Base-by-base conservation (phyloP, 2,797 vertebrate genomes). In the Gephyroberyx darwinii region DNA sequence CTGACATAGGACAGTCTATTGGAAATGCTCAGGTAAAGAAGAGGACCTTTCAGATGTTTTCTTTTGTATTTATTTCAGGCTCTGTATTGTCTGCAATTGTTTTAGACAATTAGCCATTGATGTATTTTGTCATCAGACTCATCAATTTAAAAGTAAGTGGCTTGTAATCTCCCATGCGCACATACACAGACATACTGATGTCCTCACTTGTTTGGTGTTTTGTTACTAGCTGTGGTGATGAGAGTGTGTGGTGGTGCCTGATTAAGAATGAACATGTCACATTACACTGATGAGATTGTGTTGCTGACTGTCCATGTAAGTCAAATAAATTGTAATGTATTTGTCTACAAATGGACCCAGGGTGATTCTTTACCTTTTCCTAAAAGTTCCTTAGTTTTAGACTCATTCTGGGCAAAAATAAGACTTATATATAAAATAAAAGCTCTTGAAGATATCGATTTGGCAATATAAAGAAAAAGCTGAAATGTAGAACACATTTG, bases 291-390 rank as follows among this genome's bases (percentile, higher is more conserved):
- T 65, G 57, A 60, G 50, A 73, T 80, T 83, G 65, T 81, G 60
- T n/a, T 82, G 53, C 82, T 67, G 61, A 79, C 58, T 75, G 45
- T 84, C 41, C 30, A 45, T 77, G 67, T 77, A 67, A 20, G 45
- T 85, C 69, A 68, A 92, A 92, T 91, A 90, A 92, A 93, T 74
- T 20, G 79, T 82, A 31, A 83, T 75, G 86, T 90, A 87, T 92
- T 92, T 92, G 87, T 90, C 76, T 91, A 91, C n/a, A 71, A 66
- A 26, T 54, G n/a, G 74, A 75, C 37, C 37, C 51, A 0, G 55
- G 69, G 41, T 85, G 52, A 64, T 71, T 75, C 5, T 76, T 84
- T 77, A 12, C 16, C 17, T 73, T 64, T 16, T 66, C 20, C 54
- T 5, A 20, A 37, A 47, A 14, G 4, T 33, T 8, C 16, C 19